Conservation (phyloP, 2,888 invertebrate species). For the Saturnia pavonia region DNA sequence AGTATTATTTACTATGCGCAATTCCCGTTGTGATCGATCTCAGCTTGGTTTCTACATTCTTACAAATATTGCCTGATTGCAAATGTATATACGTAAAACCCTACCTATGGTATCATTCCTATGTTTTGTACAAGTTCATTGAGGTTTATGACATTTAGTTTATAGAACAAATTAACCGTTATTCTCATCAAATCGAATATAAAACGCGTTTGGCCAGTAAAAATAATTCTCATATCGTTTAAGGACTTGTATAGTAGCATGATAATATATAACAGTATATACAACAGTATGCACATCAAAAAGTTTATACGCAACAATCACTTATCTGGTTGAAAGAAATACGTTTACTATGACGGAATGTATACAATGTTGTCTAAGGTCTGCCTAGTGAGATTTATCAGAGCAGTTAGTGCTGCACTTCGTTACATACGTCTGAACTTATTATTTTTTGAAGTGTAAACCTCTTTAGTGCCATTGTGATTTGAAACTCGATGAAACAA, state of each 20-base stretch:
- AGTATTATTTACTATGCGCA: no score
- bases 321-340: neutral
- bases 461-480: no score
- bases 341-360: slow-evolving; percentile 16
- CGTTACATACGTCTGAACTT: neutral
- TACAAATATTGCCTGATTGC: neutral
- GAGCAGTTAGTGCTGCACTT: neutral
- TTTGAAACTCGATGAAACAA: no score
- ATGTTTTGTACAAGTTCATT: neutral
- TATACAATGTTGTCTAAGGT: slow-evolving; percentile 30
- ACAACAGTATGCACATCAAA: neutral
- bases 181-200: neutral
- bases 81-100: neutral
- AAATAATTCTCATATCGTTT: neutral
- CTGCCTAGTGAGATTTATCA: slow-evolving; percentile 17
- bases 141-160: no score
- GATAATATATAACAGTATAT: neutral
- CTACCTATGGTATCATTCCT: no score
- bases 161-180: no score
- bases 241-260: neutral
- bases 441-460: neutral
- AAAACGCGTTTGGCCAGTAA: neutral
- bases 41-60: neutral
- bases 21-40: no score
- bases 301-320: neutral